Evolutionary conservation across 1,140 invertebrate species (phyloP).

Genomic region (Brachystomella parvula): DNA sequence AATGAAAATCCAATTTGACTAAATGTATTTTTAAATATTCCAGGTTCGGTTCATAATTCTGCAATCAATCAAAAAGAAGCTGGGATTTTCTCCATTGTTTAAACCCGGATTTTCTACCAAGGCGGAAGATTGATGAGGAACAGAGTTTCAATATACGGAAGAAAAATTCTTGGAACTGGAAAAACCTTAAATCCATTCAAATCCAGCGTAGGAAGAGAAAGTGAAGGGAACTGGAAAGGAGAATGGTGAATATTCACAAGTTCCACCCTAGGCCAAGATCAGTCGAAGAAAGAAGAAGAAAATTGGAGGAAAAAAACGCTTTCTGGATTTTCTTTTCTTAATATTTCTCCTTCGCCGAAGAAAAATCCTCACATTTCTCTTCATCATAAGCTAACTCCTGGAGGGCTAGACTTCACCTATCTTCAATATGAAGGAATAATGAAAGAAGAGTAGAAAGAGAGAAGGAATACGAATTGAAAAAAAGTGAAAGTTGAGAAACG

Average conservation of each 20-base stretch:
- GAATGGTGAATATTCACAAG: not conserved
- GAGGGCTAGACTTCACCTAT: not conserved
- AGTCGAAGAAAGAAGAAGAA: not conserved
- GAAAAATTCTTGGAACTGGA: not conserved
- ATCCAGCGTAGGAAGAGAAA: not conserved
- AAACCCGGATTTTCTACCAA: not conserved
- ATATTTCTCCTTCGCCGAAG: not conserved
- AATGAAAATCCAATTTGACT: no score
- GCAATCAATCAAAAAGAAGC: constrained; percentile 4
- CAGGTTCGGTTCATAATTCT: not conserved
- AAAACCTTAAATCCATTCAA: not conserved
- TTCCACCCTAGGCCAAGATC: not conserved
- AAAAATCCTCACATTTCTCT: not conserved
- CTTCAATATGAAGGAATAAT: not conserved
- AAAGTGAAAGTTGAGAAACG: constrained; percentile 1
- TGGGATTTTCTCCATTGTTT: not conserved
- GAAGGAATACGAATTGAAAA: not conserved
- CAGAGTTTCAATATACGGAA: no score
- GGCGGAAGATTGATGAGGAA: constrained; percentile 8
- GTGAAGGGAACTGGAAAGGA: not conserved
- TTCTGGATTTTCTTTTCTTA: not conserved
- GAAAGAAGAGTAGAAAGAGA: not conserved
- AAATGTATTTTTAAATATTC: no score
- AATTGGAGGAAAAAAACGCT: not conserved
- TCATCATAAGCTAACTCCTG: not conserved